Conservation (phyloP, 2,797 vertebrate species). For the Morus bassanus region DNA sequence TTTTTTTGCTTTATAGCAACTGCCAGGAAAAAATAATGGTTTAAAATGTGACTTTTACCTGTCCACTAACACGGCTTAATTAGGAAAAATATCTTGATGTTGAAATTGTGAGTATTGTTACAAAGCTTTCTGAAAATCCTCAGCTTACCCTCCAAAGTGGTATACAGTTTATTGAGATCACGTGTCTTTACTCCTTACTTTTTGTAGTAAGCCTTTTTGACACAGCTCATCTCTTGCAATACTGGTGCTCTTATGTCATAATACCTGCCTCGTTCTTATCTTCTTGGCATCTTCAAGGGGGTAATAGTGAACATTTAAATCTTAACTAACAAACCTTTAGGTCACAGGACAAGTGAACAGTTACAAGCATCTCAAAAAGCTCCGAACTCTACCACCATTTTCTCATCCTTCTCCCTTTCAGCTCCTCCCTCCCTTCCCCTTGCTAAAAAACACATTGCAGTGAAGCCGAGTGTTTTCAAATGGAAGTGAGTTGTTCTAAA, state of each 20-base stretch:
- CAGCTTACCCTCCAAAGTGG: not conserved
- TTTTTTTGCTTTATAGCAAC: not conserved
- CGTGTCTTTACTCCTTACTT: not conserved
- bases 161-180: not conserved
- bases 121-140: not conserved
- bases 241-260: not conserved
- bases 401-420: not conserved
- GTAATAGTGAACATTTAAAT: not conserved
- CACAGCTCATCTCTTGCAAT: not conserved
- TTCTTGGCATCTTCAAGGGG: not conserved
- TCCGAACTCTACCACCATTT: fast-evolving
- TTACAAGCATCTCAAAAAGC: not conserved
- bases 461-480: not conserved
- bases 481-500: not conserved
- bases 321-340: not conserved
- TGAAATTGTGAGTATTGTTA: not conserved
- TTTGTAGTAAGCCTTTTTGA: not conserved
- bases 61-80: not conserved
- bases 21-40: not conserved
- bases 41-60: not conserved
- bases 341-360: not conserved
- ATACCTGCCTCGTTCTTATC: not conserved
- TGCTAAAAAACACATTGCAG: not conserved
- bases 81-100: not conserved
- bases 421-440: not conserved